phyloP scores from a whole-genome alignment of 2,797 vertebrate genomes.

The Syngnathus acus region DNA sequence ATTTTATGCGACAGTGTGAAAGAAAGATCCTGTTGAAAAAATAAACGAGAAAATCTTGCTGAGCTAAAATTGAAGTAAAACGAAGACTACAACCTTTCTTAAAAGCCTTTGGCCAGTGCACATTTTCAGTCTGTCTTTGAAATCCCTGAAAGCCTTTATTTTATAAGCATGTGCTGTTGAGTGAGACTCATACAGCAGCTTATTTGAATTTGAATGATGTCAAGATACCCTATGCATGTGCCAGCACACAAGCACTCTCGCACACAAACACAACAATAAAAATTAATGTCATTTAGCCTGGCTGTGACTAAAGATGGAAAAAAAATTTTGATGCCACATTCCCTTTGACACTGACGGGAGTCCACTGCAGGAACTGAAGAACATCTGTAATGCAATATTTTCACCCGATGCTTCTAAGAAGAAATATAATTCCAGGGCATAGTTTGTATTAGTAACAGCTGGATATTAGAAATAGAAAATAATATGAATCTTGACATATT shows the following conservation, averaged over 20 bases:
- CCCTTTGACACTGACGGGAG: neutral
- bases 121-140: neutral
- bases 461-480: neutral
- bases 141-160: neutral
- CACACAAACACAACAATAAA: neutral
- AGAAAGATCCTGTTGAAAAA: neutral
- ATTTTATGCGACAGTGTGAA: neutral
- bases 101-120: neutral
- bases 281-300: neutral
- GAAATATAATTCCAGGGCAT: neutral
- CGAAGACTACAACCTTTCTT: neutral
- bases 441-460: neutral
- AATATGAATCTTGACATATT: neutral
- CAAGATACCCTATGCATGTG: neutral
- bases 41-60: neutral
- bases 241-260: neutral
- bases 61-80: neutral
- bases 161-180: neutral
- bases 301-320: neutral
- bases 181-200: neutral
- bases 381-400: neutral
- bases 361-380: neutral
- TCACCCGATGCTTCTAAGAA: neutral
- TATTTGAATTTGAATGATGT: too few relatives aligned
- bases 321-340: neutral